Evolutionary conservation across 53 echinoderm and acorn worm genomes (phyloP).

Genomic region (Arbacia lixula): DNA sequence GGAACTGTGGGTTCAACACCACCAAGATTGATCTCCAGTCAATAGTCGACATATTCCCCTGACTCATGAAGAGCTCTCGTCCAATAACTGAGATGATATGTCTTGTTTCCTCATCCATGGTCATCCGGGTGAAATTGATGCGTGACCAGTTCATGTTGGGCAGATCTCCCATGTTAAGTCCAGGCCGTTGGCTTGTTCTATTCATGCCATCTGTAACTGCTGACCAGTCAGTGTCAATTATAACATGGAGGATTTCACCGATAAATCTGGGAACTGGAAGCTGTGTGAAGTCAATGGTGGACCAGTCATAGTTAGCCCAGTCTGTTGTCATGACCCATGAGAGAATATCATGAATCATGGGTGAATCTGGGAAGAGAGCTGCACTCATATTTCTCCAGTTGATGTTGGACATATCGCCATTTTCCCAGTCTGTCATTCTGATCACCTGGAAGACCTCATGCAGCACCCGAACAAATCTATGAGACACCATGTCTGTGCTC

Average conservation of each 20-base stretch:
- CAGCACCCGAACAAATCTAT: neutral
- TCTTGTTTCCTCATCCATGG: neutral
- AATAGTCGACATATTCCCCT: neutral
- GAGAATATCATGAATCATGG: neutral
- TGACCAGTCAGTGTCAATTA: constrained; percentile 32
- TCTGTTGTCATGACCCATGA: constrained; percentile 8
- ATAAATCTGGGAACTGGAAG: neutral
- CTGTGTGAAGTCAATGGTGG: constrained; percentile 8
- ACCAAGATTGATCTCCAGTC: neutral
- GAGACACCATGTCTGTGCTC: neutral
- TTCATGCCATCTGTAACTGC: neutral
- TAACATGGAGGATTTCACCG: constrained; percentile 17
- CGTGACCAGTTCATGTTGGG: neutral
- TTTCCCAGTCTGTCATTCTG: constrained; percentile 8
- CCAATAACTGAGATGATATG: neutral
- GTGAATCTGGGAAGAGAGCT: neutral
- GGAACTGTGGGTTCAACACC: neutral
- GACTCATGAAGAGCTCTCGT: neutral
- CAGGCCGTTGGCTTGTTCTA: neutral
- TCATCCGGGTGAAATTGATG: constrained; percentile 12
- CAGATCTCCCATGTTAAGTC: neutral
- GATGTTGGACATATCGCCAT: neutral
- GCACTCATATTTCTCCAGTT: constrained; percentile 5
- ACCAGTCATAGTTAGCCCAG: constrained; percentile 43
- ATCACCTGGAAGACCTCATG: neutral